Conservation (phyloP, 2,888 invertebrate species). For the Cataglyphis cursor region DNA sequence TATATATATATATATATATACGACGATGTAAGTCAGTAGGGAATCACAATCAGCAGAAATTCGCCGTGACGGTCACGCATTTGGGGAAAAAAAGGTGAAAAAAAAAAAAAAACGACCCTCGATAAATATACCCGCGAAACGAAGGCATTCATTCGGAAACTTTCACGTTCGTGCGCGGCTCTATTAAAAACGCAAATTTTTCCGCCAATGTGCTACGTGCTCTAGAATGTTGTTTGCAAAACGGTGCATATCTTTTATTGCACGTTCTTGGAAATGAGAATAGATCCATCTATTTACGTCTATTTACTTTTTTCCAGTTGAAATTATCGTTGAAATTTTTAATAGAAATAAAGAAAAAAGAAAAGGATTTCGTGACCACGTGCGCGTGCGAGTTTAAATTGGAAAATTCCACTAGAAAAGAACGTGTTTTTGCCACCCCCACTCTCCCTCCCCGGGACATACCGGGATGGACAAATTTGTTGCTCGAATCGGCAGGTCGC, state of each 20-base stretch:
- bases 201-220: not conserved
- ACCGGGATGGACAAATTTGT: constrained; percentile 30
- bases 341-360: not conserved
- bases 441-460: not conserved
- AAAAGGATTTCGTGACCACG: constrained; percentile 5
- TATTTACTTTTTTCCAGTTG: not conserved
- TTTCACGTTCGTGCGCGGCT: constrained; percentile 15
- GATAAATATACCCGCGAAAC: constrained; percentile 42
- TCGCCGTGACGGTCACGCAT: constrained; percentile 21
- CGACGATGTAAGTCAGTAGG: constrained; percentile 44
- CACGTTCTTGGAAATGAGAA: constrained; percentile 8
- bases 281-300: not conserved
- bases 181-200: constrained; percentile 56
- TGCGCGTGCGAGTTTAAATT: constrained; percentile 37
- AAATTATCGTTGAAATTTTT: constrained; percentile 32
- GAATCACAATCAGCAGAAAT: constrained; percentile 48
- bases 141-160: constrained; percentile 50
- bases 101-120: constrained; percentile 8
- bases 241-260: not conserved
- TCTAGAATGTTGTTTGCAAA: constrained; percentile 10
- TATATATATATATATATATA: constrained; percentile 6
- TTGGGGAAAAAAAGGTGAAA: not conserved
- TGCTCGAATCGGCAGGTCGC: constrained; percentile 7
- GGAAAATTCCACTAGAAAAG: constrained; percentile 38
- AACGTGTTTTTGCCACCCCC: not conserved